Percentiles rank a stretch among this genome's conserved stretches.
Evolutionary conservation across 2,888 invertebrate genomes (phyloP).

Genomic region (Notodromas monacha): DNA sequence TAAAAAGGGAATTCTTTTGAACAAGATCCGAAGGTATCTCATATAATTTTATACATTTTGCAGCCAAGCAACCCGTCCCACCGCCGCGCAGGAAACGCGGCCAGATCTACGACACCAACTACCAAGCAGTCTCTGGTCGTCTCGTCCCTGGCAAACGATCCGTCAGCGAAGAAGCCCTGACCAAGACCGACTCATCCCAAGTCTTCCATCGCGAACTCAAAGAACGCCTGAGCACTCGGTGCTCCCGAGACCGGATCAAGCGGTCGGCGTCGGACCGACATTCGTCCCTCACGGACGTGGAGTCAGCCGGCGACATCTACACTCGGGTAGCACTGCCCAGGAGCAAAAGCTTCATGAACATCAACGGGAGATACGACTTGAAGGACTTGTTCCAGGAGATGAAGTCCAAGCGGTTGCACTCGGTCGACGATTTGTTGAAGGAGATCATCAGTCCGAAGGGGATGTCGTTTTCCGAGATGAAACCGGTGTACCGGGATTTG

Average conservation of each 20-base stretch:
- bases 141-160: background rate
- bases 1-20: no score
- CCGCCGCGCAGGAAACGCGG: conserved; percentile 32
- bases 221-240: background rate
- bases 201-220: background rate
- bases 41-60: no score
- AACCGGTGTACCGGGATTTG: conserved; percentile 66
- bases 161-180: background rate
- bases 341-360: conserved; percentile 50
- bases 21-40: no score
- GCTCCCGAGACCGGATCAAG: background rate
- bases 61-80: conserved; percentile 24
- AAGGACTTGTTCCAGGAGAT: conserved; percentile 11
- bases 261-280: background rate
- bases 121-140: no score
- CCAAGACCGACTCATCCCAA: no score
- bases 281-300: background rate
- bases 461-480: conserved; percentile 68
- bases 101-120: no score
- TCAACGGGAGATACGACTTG: conserved; percentile 28
- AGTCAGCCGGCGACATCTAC: conserved; percentile 2
- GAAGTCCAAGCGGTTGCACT: conserved; percentile 23
- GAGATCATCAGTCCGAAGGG: conserved; percentile 66
- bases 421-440: conserved; percentile 52
- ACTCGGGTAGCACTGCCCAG: conserved; percentile 54